Conservation (phyloP, 2,888 invertebrate genomes). For the Zygogramma bicolorata region DNA sequence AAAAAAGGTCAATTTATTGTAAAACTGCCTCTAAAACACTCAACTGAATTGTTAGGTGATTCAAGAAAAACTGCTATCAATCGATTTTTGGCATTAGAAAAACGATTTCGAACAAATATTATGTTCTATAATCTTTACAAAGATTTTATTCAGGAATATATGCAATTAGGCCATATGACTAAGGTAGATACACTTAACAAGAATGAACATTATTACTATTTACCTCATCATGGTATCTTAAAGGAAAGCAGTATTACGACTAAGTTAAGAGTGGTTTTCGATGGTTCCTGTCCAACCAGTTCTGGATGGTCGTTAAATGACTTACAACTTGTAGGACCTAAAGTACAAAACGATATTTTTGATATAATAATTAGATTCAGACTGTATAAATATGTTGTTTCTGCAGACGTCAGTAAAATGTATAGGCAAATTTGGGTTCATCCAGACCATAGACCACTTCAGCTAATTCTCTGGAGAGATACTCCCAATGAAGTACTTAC, state of each 20-base stretch:
- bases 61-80: slow-evolving; percentile 22
- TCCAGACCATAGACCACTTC: slow-evolving; percentile 16
- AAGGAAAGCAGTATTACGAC: slow-evolving; percentile 10
- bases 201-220: not conserved
- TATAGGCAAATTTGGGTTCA: slow-evolving; percentile 13
- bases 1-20: slow-evolving; percentile 27
- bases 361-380: slow-evolving; percentile 18
- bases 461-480: slow-evolving; percentile 26
- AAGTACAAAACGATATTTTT: slow-evolving; percentile 18
- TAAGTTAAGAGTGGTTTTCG: slow-evolving; percentile 5
- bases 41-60: slow-evolving; percentile 13
- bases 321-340: slow-evolving; percentile 12
- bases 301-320: slow-evolving; percentile 13
- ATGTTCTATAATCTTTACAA: not conserved
- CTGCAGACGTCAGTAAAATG: slow-evolving; percentile 27
- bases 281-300: slow-evolving; percentile 10
- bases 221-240: slow-evolving; percentile 9
- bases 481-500: slow-evolving; percentile 10
- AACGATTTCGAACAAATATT: not conserved
- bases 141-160: not conserved
- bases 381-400: slow-evolving; percentile 24
- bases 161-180: slow-evolving; percentile 29
- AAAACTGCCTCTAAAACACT: slow-evolving; percentile 26
- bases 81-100: slow-evolving; percentile 21
- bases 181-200: not conserved